Conservation (phyloP, 2,888 invertebrate genomes). For the Synergus japonicus region DNA sequence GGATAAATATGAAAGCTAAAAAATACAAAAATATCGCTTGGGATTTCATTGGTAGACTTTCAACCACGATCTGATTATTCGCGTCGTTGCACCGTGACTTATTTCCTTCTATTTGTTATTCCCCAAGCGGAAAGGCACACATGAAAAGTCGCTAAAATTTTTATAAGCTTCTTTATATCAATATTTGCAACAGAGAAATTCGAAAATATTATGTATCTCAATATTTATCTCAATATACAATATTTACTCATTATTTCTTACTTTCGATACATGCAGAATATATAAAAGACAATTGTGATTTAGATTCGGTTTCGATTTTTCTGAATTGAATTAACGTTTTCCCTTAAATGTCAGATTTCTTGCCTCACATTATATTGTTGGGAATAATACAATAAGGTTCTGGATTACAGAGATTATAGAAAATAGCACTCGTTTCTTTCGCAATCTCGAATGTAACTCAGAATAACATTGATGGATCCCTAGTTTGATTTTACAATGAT, state of each 20-base stretch:
- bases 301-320: background rate
- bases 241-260: background rate
- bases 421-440: conserved; percentile 8
- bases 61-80: conserved; percentile 30
- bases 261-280: too few relatives aligned
- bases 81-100: conserved; percentile 31
- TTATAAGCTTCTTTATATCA: background rate
- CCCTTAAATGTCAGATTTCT: background rate
- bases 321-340: background rate
- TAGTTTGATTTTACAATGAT: conserved; percentile 19
- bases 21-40: background rate
- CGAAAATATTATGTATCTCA: background rate
- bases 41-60: conserved; percentile 7
- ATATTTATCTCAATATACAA: background rate
- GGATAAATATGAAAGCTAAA: conserved; percentile 3
- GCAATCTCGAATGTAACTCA: background rate
- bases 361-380: background rate
- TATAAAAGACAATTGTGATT: background rate
- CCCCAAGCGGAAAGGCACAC: background rate
- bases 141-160: background rate
- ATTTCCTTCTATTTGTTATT: conserved; percentile 32
- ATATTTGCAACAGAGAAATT: background rate
- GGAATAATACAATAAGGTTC: conserved; percentile 14
- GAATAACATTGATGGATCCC: conserved; percentile 16
- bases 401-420: background rate